Base-by-base conservation (phyloP, 92 coral and sea anemone species). In the Porites cylindrica region DNA sequence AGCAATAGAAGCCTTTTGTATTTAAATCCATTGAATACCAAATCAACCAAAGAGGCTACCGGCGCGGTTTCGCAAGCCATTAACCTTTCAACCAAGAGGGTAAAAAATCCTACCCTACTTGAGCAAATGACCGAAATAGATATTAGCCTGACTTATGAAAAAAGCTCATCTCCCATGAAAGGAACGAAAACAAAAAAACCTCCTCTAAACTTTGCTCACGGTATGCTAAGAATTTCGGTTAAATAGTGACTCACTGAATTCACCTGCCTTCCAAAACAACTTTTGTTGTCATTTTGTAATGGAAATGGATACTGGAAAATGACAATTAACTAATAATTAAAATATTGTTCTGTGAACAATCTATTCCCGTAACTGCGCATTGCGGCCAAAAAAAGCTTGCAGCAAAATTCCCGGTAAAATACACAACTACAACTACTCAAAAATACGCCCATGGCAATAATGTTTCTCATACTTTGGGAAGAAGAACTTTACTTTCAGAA, bases 301-400 rank as follows among this genome's bases (percentile, higher is more conserved):
- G 10, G 26, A 4, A 43, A 17, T 26, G 8, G 21, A 20, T 6
- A 18, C 52, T 51, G 68, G 66, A 43, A 8, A 29, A 21, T 20
- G 60, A 54, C 17, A 56, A 50, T 10, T 47, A 67, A 67, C 16
- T 8, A 56, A 0, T 14, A 51, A 10, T 70, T 32, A 51, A 66
- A 80, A 80, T 80, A 80, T 80, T 80, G 84, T 24, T 79, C 26
- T 66, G 18, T 21, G 59, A 53, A 66, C 47, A 16, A 65, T 50
- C 38, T 1, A 19, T 18, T 66, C 24, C 17, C 38, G 32, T 43
- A 29, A 29, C 32, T 38, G 47, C 47, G 47, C 47, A 38, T 38
- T 38, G 47, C 47, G 6, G 47, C 47, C 47, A 26, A 19, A 43
- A 14, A 20, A 50, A 72, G 18, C 19, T 10, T 18, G 77, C 10